These are phyloP conservation scores for Operophtera brumata DNA, from an alignment of 2,888 invertebrate genomes.

Conservation along the genomic window DNA sequence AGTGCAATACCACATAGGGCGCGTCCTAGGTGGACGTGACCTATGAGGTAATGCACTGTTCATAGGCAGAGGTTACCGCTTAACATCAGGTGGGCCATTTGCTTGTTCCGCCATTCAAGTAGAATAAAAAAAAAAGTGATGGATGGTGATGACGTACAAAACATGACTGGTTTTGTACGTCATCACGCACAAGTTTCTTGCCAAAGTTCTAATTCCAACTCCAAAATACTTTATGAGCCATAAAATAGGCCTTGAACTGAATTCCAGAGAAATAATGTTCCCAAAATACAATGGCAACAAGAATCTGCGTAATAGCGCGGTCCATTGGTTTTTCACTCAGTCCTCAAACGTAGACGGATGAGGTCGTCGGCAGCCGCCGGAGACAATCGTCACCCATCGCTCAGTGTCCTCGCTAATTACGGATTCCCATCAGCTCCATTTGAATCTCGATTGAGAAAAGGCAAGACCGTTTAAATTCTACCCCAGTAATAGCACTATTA, in stretches of 20 bases:
- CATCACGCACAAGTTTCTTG: too few relatives aligned
- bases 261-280: background rate
- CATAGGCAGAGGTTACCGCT: too few relatives aligned
- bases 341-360: conserved; percentile 76
- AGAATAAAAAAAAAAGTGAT: too few relatives aligned
- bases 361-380: conserved; percentile 61
- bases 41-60: too few relatives aligned
- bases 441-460: conserved; percentile 69
- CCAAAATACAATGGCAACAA: background rate
- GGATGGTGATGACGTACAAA: too few relatives aligned
- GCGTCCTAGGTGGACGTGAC: too few relatives aligned
- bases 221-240: too few relatives aligned
- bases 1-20: too few relatives aligned
- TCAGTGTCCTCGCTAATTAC: conserved; percentile 78
- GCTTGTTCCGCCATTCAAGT: too few relatives aligned
- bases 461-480: conserved; percentile 57
- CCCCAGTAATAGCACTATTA: conserved; percentile 26
- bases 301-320: conserved; percentile 68
- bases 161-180: too few relatives aligned
- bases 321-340: conserved; percentile 78
- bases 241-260: background rate
- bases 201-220: too few relatives aligned
- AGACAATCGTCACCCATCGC: conserved; percentile 76
- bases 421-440: conserved; percentile 75
- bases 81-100: too few relatives aligned